A percentile compares a stretch with the other conserved stretches of the same genome.
Evolutionary conservation across 2,113 vertebrate species (phyloP).

Genomic region (Saccopteryx bilineata): DNA sequence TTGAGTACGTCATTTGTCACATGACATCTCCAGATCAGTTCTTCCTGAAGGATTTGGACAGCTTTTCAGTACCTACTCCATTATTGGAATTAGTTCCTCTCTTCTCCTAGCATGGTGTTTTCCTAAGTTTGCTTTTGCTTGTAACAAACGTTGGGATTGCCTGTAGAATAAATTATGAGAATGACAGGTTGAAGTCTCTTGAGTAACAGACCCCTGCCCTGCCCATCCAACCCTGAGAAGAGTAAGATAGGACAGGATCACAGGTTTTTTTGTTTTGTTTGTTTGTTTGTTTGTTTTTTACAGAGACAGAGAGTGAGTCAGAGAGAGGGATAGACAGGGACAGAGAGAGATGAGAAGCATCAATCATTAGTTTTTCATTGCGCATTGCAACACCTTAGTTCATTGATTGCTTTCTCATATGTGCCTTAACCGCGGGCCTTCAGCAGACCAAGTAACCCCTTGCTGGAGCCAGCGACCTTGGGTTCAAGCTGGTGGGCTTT

Average conservation of each 20-base stretch:
- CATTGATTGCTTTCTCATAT: no score
- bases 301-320: no score
- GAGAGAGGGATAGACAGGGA: no score
- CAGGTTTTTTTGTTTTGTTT: no score
- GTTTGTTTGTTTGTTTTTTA: no score
- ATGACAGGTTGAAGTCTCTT: not conserved
- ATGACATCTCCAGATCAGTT: not conserved
- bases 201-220: not conserved
- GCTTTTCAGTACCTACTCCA: not conserved
- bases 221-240: not conserved
- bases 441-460: no score
- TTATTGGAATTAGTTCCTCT: not conserved
- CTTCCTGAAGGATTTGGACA: not conserved
- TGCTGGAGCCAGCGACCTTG: no score
- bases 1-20: not conserved
- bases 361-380: no score
- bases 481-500: no score
- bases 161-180: not conserved
- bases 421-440: no score
- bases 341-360: no score
- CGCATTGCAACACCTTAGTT: no score
- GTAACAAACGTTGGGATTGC: not conserved
- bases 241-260: not conserved
- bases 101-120: not conserved
- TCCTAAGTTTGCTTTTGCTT: not conserved